Percentiles rank a stretch among this genome's conserved stretches.
phyloP scores from a whole-genome alignment of 2,888 invertebrate species.

The Sinopyrophorus schimmeli region DNA sequence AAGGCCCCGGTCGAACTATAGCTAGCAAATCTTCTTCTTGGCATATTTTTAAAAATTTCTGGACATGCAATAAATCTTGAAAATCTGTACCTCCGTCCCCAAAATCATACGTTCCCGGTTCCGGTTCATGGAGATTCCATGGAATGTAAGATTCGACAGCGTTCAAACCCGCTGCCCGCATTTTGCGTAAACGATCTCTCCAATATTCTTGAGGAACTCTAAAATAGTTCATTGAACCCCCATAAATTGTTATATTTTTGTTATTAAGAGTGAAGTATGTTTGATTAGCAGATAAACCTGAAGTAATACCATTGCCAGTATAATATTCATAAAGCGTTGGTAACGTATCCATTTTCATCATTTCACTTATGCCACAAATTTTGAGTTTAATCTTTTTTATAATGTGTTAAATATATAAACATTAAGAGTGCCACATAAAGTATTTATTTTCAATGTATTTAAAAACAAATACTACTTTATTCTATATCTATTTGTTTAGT shows the following conservation, averaged over 20 bases:
- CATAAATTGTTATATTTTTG: slow-evolving; percentile 52
- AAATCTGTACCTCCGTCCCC: slow-evolving; percentile 64
- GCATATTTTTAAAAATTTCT: slow-evolving; percentile 70
- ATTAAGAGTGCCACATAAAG: no score
- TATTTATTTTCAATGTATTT: no score
- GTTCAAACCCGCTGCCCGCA: slow-evolving; percentile 83
- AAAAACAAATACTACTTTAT: no score
- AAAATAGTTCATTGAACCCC: slow-evolving; percentile 80
- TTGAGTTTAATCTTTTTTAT: no score
- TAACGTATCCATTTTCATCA: slow-evolving; percentile 35
- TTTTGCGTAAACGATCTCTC: slow-evolving; percentile 75
- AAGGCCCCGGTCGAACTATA: slow-evolving; percentile 84
- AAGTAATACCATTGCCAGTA: slow-evolving; percentile 49
- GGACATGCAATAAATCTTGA: slow-evolving; percentile 60
- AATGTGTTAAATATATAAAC: no score
- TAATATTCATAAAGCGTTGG: slow-evolving; percentile 57
- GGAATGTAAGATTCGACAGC: slow-evolving; percentile 83
- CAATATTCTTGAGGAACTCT: slow-evolving; percentile 77
- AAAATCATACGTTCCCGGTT: slow-evolving; percentile 67
- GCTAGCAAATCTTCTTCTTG: slow-evolving; percentile 77
- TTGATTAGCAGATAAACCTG: slow-evolving; percentile 43
- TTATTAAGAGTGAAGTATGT: slow-evolving; percentile 54
- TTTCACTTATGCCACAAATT: no score
- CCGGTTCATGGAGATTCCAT: slow-evolving; percentile 86
- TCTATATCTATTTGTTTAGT: no score